Conservation (phyloP, 1,140 invertebrate species). For the Papilio polyxenes region DNA sequence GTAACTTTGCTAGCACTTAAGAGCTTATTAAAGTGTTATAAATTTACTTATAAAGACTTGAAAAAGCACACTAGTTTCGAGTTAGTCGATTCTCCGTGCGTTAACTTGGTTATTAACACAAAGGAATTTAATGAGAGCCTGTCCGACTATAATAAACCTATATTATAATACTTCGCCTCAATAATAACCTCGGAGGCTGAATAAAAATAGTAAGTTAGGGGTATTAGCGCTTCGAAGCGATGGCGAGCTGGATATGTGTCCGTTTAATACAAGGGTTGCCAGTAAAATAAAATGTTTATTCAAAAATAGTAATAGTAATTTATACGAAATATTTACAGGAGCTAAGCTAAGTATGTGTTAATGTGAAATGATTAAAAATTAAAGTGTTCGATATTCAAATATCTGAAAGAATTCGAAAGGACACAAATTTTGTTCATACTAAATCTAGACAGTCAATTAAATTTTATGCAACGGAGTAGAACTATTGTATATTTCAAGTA, state of each 20-base stretch:
- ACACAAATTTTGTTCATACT: no score
- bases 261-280: conserved; percentile 12
- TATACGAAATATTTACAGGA: neutral
- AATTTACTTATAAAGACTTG: neutral
- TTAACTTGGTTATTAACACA: conserved; percentile 34
- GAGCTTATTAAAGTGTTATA: neutral
- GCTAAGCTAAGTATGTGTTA: no score
- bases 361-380: no score
- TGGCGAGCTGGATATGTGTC: conserved; percentile 25
- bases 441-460: no score
- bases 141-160: conserved; percentile 48
- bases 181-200: conserved; percentile 45
- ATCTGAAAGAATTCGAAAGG: no score
- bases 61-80: neutral
- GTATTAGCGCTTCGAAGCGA: conserved; percentile 34
- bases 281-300: neutral
- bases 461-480: no score
- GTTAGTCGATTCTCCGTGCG: neutral
- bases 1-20: neutral
- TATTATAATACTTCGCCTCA: conserved; percentile 49
- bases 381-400: no score
- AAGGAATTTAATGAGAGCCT: conserved; percentile 52
- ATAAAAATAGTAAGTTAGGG: conserved; percentile 44
- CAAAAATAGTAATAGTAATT: neutral
- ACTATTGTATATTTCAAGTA: no score